Percentiles rank a stretch among this genome's conserved stretches.
These are phyloP conservation scores for Dromococcyx pavoninus DNA, from an alignment of 2,797 vertebrate genomes.

Conservation along the genomic window DNA sequence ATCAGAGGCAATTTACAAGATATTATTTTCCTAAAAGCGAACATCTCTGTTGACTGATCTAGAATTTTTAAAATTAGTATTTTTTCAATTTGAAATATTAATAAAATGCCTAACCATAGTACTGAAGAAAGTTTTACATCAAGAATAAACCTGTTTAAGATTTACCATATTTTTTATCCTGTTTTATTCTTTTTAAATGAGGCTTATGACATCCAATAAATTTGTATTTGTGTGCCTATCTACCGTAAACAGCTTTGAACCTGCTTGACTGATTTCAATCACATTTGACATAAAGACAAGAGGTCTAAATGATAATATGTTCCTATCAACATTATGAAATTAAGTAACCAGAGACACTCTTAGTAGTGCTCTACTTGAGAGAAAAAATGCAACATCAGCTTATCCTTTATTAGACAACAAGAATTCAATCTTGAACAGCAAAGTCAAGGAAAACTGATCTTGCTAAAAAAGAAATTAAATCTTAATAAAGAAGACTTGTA, in stretches of 20 bases:
- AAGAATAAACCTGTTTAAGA: not conserved
- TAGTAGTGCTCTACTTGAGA: not conserved
- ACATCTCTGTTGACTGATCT: not conserved
- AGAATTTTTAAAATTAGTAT: not conserved
- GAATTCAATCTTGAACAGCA: not conserved
- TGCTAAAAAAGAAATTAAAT: not conserved
- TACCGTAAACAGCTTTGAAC: not conserved
- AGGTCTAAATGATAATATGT: not conserved
- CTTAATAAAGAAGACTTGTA: accelerated
- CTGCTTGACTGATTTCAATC: not conserved
- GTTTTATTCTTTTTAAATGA: not conserved
- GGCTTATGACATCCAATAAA: not conserved
- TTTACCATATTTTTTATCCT: not conserved
- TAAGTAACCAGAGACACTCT: not conserved
- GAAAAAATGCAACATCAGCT: accelerated
- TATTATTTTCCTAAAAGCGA: not conserved
- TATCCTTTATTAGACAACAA: not conserved
- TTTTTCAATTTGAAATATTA: not conserved
- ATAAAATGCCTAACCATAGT: not conserved
- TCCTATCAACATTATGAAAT: not conserved
- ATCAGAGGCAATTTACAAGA: not conserved
- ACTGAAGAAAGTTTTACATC: accelerated
- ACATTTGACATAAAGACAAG: not conserved
- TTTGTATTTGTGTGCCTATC: not conserved
- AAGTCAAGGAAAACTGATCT: not conserved